A percentile compares a stretch with the other conserved stretches of the same genome.
Evolutionary conservation across 2,797 vertebrate genomes (phyloP).

Genomic region (Lutjanus campechanus): DNA sequence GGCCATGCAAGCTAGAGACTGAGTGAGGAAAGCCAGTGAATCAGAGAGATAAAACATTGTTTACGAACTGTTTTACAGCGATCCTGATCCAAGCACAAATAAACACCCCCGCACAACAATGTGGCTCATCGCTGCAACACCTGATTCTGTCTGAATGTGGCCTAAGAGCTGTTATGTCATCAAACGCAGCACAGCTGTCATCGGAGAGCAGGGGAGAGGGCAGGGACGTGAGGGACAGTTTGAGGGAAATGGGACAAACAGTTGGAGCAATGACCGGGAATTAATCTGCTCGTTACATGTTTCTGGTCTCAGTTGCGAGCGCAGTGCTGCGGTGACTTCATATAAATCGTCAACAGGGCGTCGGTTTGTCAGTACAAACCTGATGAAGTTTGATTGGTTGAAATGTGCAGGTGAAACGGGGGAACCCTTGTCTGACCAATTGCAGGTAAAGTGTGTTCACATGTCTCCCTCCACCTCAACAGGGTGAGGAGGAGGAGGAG

Average conservation of each 20-base stretch:
- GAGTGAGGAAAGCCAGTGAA: too few species aligned
- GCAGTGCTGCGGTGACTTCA: conserved; percentile 27
- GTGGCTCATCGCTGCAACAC: too few species aligned
- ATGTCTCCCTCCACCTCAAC: conserved; percentile 13
- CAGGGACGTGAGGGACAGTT: conserved; percentile 11
- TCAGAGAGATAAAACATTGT: too few species aligned
- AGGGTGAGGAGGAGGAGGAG: background rate
- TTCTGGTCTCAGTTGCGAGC: conserved; percentile 41
- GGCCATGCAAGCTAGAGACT: too few species aligned
- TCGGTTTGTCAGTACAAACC: conserved; percentile 66
- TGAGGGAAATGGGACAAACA: conserved; percentile 15
- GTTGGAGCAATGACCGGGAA: conserved; percentile 18
- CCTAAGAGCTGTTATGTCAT: conserved; percentile 59
- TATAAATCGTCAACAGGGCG: conserved; percentile 51
- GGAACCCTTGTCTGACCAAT: conserved; percentile 67
- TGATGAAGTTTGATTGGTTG: conserved; percentile 61
- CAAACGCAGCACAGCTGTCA: conserved; percentile 71
- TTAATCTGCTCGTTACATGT: conserved; percentile 33
- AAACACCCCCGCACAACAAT: too few species aligned
- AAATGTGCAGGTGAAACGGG: conserved; percentile 75
- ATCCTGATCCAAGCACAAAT: too few species aligned
- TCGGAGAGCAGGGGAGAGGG: conserved; percentile 38
- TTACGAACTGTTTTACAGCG: too few species aligned
- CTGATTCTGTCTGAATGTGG: too few species aligned
- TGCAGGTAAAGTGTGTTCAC: conserved; percentile 31